A percentile compares a stretch with the other conserved stretches of the same genome.
These are phyloP conservation scores for Pseudomyrmex gracilis DNA, from an alignment of 1,140 invertebrate species.

Conservation along the genomic window DNA sequence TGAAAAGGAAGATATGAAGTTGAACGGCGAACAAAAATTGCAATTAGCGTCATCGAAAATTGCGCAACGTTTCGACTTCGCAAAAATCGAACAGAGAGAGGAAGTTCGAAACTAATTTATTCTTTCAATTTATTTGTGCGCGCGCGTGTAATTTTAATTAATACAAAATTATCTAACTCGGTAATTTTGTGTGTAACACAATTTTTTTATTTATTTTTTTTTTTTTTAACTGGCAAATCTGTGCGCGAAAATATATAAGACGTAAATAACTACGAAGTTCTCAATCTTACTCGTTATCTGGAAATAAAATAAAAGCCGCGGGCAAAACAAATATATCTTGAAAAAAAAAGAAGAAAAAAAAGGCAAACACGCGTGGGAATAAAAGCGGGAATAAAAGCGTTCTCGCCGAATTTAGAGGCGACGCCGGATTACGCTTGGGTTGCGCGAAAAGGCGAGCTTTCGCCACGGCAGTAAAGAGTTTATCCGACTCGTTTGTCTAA, in stretches of 20 bases:
- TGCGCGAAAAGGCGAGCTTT: constrained; percentile 37
- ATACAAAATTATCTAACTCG: background rate
- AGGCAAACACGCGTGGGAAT: background rate
- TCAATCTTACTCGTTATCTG: background rate
- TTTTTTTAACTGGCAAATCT: background rate
- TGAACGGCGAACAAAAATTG: constrained; percentile 12
- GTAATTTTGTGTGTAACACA: no score
- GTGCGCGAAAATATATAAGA: background rate
- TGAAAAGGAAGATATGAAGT: constrained; percentile 22
- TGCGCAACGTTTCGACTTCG: background rate
- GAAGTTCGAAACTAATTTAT: background rate
- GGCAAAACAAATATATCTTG: background rate
- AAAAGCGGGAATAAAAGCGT: constrained; percentile 28
- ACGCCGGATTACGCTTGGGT: constrained; percentile 17
- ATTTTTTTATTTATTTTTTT: no score
- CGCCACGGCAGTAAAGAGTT: constrained; percentile 44
- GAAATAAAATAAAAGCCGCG: background rate
- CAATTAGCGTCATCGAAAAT: constrained; percentile 29
- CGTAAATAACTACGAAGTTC: background rate
- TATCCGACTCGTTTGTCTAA: constrained; percentile 41
- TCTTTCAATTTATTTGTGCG: background rate
- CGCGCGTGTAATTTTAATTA: background rate
- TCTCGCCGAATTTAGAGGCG: constrained; percentile 36
- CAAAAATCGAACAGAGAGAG: background rate
- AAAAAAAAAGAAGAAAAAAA: background rate